Percentiles rank a stretch among this genome's conserved stretches.
Conservation (phyloP, 2,113 vertebrate genomes). For the Oryzias woworae region DNA sequence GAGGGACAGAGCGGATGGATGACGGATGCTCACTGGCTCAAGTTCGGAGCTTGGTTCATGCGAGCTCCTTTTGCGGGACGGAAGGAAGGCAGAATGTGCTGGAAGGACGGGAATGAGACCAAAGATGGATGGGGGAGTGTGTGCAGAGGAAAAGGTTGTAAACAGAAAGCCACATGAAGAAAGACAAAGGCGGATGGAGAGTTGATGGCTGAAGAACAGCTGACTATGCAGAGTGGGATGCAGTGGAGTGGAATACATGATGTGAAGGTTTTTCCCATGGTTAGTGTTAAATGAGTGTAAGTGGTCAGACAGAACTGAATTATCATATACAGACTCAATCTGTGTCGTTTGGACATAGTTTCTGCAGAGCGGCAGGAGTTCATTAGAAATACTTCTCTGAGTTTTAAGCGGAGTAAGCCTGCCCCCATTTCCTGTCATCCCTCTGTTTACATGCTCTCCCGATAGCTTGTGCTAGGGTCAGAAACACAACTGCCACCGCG, state of each 20-base stretch:
- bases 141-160: slow-evolving; percentile 39
- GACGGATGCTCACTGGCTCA: slow-evolving; percentile 64
- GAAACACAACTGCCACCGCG: too few species aligned
- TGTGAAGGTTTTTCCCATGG: slow-evolving; percentile 10
- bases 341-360: too few species aligned
- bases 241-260: slow-evolving; percentile 59
- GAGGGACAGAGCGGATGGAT: slow-evolving; percentile 40
- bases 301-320: neutral
- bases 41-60: slow-evolving; percentile 40
- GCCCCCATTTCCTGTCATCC: too few species aligned
- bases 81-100: slow-evolving; percentile 14
- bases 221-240: slow-evolving; percentile 63
- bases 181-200: neutral
- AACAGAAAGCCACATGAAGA: slow-evolving; percentile 40
- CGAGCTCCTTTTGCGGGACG: slow-evolving; percentile 22
- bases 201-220: slow-evolving; percentile 50
- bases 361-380: too few species aligned
- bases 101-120: slow-evolving; percentile 20
- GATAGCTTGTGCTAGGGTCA: too few species aligned
- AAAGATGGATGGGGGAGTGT: slow-evolving; percentile 26
- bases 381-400: too few species aligned
- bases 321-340: too few species aligned
- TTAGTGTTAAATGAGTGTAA: slow-evolving; percentile 16
- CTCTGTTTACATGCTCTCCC: too few species aligned
- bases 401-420: too few species aligned